These are phyloP conservation scores for Elysia crispata DNA, from an alignment of 2,888 invertebrate species.

Conservation along the genomic window DNA sequence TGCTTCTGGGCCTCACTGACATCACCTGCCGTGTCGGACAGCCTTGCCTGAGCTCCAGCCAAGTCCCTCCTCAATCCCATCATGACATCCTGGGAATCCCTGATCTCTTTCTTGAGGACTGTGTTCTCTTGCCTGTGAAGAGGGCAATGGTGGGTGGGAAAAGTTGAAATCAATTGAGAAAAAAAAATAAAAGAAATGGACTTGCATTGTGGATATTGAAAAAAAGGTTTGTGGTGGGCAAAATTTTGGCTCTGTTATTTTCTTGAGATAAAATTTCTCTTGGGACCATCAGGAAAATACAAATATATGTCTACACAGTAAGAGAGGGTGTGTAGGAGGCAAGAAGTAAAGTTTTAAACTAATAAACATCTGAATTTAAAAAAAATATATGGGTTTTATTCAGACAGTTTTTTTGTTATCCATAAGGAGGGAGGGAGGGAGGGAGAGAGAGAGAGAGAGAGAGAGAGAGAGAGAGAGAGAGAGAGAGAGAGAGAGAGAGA, in stretches of 20 bases:
- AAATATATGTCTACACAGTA: no score
- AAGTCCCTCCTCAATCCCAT: conserved; percentile 74
- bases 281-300: no score
- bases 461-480: not conserved
- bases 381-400: not conserved
- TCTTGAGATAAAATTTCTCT: no score
- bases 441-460: not conserved
- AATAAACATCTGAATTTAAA: no score
- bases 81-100: conserved; percentile 74
- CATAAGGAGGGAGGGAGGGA: not conserved
- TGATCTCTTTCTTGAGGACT: conserved; percentile 71
- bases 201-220: not conserved
- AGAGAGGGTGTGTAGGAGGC: no score
- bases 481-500: not conserved
- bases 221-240: no score
- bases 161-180: not conserved
- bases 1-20: conserved; percentile 76
- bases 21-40: conserved; percentile 77
- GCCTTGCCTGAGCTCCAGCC: conserved; percentile 74
- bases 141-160: not conserved
- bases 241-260: no score
- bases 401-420: not conserved
- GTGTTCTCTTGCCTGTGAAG: conserved; percentile 70
- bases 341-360: no score
- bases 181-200: not conserved